Base-by-base conservation (phyloP, 2,797 vertebrate genomes). In the Paramormyrops hopkinsi region DNA sequence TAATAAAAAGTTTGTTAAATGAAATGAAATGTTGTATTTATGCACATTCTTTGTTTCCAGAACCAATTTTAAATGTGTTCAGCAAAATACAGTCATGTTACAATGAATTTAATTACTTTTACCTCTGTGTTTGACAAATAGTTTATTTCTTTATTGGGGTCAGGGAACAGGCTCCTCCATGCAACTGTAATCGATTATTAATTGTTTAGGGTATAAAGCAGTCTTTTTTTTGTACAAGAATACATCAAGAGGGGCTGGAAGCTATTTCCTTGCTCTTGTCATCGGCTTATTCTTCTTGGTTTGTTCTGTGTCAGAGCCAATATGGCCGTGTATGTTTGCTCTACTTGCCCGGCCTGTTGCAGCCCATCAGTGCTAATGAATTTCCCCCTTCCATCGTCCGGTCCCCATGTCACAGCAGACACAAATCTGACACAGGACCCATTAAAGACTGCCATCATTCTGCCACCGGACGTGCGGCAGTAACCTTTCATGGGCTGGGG, bases 401-500 rank as follows among this genome's bases (percentile, higher is more conserved):
- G 76, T 46, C 41, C 7, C 76, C 76, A 44, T 82, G 76, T 82
- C 41, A 46, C 76, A 46, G 76, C 17, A 46, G 76, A 82, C 41
- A 46, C 76, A 82, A 82, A 82, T 82, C 37, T 82, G 76, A 46
- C 76, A 46, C 76, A 44, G 76, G 76, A 46, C 37, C 37, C 76
- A 82, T 82, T 46, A 82, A 82, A 46, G 76, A 11, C 76, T 44
- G 76, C 76, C 76, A n/a, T 76, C 33, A 76, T 7, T 76, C 69
- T 76, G 69, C 33, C 69, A 76, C 69, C 69, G 5, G 33, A 76
- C 69, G 33, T 76, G 69, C 33, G 14, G 33, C 33, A 41, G 33
- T 76, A 41, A 76, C 5, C 69, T 41, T 76, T 76, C 33, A 76
- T 19, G 33, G 69, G 69, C 33, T 41, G 69, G 91, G 89, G 90